phyloP scores from a whole-genome alignment of 2,888 invertebrate species.

The Trichopria drosophilae region DNA sequence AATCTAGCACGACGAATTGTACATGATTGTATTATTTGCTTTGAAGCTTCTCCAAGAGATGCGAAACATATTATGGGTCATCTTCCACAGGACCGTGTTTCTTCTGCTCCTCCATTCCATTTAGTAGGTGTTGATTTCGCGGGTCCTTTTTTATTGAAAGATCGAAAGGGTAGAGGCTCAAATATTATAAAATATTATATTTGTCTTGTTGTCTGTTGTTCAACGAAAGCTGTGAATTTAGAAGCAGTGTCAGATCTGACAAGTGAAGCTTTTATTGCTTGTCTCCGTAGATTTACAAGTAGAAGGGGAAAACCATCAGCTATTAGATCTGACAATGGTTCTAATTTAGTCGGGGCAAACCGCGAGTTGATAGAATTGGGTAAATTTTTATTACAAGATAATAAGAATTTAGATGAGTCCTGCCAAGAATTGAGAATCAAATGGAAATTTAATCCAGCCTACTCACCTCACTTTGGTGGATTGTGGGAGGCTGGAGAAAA shows the following conservation, averaged over 20 bases:
- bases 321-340: too few relatives aligned
- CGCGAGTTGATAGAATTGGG: constrained; percentile 28
- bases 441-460: too few relatives aligned
- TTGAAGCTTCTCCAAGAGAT: constrained; percentile 14
- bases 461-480: too few relatives aligned
- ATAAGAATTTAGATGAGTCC: neutral
- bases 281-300: constrained; percentile 33
- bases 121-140: constrained; percentile 26
- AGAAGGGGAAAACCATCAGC: constrained; percentile 32
- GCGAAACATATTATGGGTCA: too few relatives aligned
- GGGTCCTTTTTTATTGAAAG: constrained; percentile 21
- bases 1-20: constrained; percentile 24
- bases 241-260: constrained; percentile 35
- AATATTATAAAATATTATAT: constrained; percentile 34
- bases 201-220: constrained; percentile 35
- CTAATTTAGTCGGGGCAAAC: constrained; percentile 37
- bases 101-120: constrained; percentile 21
- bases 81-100: constrained; percentile 13
- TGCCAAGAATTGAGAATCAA: too few relatives aligned
- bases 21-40: constrained; percentile 33
- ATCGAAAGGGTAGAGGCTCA: constrained; percentile 23
- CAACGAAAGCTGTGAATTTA: constrained; percentile 36
- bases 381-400: constrained; percentile 7
- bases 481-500: too few relatives aligned
- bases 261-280: constrained; percentile 32